Percentiles rank a stretch among this genome's conserved stretches.
These are phyloP conservation scores for Lophius piscatorius DNA, from an alignment of 2,113 vertebrate species.

Conservation along the genomic window DNA sequence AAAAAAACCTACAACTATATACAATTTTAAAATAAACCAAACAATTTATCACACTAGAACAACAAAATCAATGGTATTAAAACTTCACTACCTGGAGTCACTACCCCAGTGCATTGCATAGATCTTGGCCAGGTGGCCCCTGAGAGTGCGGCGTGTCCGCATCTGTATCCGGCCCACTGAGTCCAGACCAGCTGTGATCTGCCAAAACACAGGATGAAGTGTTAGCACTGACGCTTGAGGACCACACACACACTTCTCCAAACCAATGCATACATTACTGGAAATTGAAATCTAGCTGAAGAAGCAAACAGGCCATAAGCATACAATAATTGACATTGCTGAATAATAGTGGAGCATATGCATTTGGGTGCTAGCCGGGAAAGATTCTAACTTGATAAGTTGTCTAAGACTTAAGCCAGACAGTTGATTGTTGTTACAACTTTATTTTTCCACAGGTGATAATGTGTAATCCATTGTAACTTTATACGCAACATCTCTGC, in stretches of 20 bases:
- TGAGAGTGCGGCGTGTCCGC: constrained; percentile 93
- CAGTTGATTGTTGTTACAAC: not conserved
- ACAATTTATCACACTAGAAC: not conserved
- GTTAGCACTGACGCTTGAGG: constrained; percentile 22
- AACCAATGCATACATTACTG: constrained; percentile 9
- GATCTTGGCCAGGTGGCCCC: constrained; percentile 98
- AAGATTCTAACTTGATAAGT: not conserved
- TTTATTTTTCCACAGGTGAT: not conserved
- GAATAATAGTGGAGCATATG: not conserved
- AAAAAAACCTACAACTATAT: no score
- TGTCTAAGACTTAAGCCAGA: not conserved
- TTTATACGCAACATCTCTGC: no score
- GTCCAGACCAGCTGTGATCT: constrained; percentile 98
- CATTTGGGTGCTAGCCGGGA: not conserved
- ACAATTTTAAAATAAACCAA: no score
- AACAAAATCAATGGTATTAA: no score
- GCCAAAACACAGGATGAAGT: constrained; percentile 68
- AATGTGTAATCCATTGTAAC: no score
- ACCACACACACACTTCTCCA: constrained; percentile 3
- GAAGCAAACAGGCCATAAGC: not conserved
- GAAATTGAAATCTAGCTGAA: constrained; percentile 15
- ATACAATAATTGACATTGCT: not conserved
- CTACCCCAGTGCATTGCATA: constrained; percentile 99
- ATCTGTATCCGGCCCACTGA: constrained; percentile 96
- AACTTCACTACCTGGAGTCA: constrained; percentile 88